Conservation (phyloP, 2,888 invertebrate species). For the Drosophila cognata region DNA sequence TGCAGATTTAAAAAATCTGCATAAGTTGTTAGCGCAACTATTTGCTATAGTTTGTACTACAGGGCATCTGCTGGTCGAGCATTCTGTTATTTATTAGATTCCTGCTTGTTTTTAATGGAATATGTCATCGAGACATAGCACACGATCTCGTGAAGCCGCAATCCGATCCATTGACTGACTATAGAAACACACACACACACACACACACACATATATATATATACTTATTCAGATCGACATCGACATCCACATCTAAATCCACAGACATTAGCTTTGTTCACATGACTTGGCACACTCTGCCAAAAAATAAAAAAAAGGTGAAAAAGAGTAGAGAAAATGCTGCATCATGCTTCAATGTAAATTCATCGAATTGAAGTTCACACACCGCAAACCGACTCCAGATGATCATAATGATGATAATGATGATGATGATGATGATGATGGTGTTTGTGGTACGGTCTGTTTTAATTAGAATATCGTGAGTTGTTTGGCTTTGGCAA, state of each 20-base stretch:
- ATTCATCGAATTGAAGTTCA: constrained; percentile 66
- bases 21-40: neutral
- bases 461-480: constrained; percentile 80
- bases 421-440: constrained; percentile 31
- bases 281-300: constrained; percentile 62
- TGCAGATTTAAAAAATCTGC: neutral
- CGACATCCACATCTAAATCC: constrained; percentile 55
- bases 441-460: constrained; percentile 40
- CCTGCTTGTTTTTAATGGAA: constrained; percentile 63
- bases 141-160: constrained; percentile 39
- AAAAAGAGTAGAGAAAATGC: constrained; percentile 37
- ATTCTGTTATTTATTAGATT: neutral
- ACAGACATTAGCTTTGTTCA: constrained; percentile 73
- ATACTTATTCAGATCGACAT: constrained; percentile 9
- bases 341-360: constrained; percentile 72
- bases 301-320: constrained; percentile 19
- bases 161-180: constrained; percentile 54
- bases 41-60: neutral
- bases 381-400: constrained; percentile 46
- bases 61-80: constrained; percentile 3
- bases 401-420: constrained; percentile 21
- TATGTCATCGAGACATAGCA: constrained; percentile 67
- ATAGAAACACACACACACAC: constrained; percentile 12
- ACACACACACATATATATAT: neutral
- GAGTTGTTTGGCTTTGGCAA: constrained; percentile 77